Evolutionary conservation across 1,140 invertebrate genomes (phyloP), one percentile per base, ranked within the genome.

Genomic region (Leptinotarsa lineolata): DNA sequence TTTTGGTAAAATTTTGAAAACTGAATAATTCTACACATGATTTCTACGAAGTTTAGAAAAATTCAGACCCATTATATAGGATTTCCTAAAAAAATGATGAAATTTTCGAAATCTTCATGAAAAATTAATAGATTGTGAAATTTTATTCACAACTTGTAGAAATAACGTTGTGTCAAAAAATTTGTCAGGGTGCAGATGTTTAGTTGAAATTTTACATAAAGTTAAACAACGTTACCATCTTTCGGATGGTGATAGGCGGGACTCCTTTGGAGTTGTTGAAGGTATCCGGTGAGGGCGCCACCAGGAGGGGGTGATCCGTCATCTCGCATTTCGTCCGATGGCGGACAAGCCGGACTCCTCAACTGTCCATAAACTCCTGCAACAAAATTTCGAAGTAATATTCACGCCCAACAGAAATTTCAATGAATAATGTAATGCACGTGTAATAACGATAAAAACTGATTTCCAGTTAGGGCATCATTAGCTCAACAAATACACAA

Each of bases 311-410:
- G 86, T 18, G 87, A 87, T 22, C 82, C 84, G 65, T 88, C 85
- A 74, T 86, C 87, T 78, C 87, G 83, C 75, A 86, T 85, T 68
- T 84, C 85, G 72, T 87, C 85, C n/a, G 82, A 68, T 11, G 80
- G 78, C 73, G 87, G 86, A 78, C 87, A 88, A 61, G 86, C 85
- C 59, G 87, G 87, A 82, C 87, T 88, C 72, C 86, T 85, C 70
- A 88, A 80, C 80, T 87, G 85, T 74, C 86, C 87, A 82, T 88
- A 89, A 60, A 86, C 86, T 73, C 87, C 88, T 89, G 60, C 18
- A 76, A 78, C 20, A 30, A 72, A 63, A 73, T 15, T 39, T 39
- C 30, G 8, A 39, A 39, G 2, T 39, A 39, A 39, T 11, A 69
- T 54, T 13, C 63, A 64, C 18, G 12, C 11, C 13, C n/a, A 64